phyloP scores from a whole-genome alignment of 2,888 invertebrate genomes.

The Steromphala cineraria region DNA sequence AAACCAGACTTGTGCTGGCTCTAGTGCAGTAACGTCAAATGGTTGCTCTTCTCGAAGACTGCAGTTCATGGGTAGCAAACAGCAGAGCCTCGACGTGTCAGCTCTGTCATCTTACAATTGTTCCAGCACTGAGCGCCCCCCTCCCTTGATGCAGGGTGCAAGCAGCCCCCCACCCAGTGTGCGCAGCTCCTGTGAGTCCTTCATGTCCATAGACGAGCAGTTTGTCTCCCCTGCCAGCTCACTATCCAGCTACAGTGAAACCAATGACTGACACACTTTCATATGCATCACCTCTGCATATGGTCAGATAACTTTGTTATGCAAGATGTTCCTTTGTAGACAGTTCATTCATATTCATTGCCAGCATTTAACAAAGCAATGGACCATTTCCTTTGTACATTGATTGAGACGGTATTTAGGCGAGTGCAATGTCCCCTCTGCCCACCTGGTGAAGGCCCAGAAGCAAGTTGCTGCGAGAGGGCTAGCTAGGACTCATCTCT shows the following conservation, averaged over 20 bases:
- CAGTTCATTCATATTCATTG: no score
- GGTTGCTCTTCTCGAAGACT: not conserved
- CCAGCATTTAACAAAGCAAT: no score
- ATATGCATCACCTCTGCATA: no score
- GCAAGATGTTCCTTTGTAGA: no score
- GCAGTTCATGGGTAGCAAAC: slow-evolving; percentile 21
- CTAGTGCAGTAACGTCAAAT: not conserved
- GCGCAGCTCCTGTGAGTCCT: slow-evolving; percentile 38
- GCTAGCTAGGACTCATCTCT: no score
- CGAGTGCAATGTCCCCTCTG: no score
- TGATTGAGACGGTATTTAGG: no score
- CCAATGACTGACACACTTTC: slow-evolving; percentile 4
- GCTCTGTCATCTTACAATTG: not conserved
- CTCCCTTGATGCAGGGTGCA: not conserved
- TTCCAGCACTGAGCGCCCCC: not conserved
- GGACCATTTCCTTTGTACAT: no score
- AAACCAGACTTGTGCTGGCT: not conserved
- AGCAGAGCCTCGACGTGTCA: slow-evolving; percentile 32
- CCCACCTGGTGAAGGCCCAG: no score
- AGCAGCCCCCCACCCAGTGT: slow-evolving; percentile 22
- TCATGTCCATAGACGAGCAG: slow-evolving; percentile 41
- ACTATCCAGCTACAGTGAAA: slow-evolving; percentile 31
- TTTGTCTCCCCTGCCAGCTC: slow-evolving; percentile 32
- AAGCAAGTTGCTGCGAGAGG: no score
- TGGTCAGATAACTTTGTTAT: no score